Conservation (phyloP, 2,113 vertebrate genomes). For the Misgurnus anguillicaudatus region DNA sequence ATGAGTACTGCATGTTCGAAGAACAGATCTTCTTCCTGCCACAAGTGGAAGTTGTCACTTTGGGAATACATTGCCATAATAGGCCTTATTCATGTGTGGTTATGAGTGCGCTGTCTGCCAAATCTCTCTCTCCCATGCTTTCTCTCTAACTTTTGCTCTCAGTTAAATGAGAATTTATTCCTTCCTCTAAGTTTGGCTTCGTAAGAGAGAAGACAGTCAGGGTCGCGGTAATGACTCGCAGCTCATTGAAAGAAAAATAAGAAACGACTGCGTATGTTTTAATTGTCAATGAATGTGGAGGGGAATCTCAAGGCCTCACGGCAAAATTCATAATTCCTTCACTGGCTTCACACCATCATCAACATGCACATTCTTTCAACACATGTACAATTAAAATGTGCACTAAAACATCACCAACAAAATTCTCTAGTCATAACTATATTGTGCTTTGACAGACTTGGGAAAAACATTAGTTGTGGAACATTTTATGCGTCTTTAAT, state of each 20-base stretch:
- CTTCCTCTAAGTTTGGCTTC: constrained; percentile 19
- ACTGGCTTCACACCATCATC: constrained; percentile 25
- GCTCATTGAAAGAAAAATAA: constrained; percentile 52
- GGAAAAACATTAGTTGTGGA: no score
- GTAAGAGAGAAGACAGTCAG: background rate
- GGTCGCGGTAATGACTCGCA: constrained; percentile 57
- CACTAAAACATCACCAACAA: background rate
- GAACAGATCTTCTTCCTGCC: constrained; percentile 33
- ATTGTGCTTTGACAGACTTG: background rate
- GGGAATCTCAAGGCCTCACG: constrained; percentile 7
- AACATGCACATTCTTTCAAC: background rate
- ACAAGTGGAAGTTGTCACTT: constrained; percentile 36
- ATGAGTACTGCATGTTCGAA: constrained; percentile 4
- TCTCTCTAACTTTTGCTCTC: background rate
- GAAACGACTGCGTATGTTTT: background rate
- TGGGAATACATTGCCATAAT: constrained; percentile 21
- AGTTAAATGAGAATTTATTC: constrained; percentile 34
- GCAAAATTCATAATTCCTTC: constrained; percentile 27
- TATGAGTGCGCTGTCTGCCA: constrained; percentile 34
- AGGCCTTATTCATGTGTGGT: constrained; percentile 28
- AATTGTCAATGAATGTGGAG: constrained; percentile 33
- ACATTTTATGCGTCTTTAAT: no score
- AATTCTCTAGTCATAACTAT: constrained; percentile 1
- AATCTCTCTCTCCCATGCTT: constrained; percentile 16
- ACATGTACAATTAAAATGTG: constrained; percentile 10